Evolutionary conservation across 30 jellyfish, hydroid and myxozoan species (phyloP), one percentile per base, ranked within the genome.

Genomic region (Chrysaora quinquecirrha): DNA sequence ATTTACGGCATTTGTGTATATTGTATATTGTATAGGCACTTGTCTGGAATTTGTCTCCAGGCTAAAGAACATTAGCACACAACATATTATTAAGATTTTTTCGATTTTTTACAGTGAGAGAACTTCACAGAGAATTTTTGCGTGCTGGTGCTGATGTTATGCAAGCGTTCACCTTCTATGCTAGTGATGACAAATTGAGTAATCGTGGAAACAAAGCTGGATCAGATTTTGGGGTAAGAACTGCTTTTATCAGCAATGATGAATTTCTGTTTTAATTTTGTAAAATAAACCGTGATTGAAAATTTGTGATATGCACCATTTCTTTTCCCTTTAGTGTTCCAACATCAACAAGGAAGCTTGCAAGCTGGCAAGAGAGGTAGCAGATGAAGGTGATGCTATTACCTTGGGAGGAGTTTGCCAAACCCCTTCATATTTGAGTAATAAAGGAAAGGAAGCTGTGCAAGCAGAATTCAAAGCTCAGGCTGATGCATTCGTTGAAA

Each of bases 121-220:
- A 93, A 65, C 97, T 93, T n/a, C 98, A 93, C 52, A 82, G 97
- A 30, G 98, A 93, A 61, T 93, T 93, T 82, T 76, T 86, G 29
- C 86, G 98, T 32, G 98, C 98, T 22, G 98, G 98, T n/a, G 56
- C 98, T 1, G 95, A 86, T 83, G 97, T 93, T 31, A 86, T 93
- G 98, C 98, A 93, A 61, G 90, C 98, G 23, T 93, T 93, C 50
- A 93, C 98, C 12, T 93, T 93, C 73, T 93, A 93, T 62, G 98
- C 98, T 43, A 79, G 96, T 43, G 98, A 86, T 62, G 98, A 93
- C 48, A 91, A 91, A 58, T 34, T 91, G 52, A 95, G 88, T 49
- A 91, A 91, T 85, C 54, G 98, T 43, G 98, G 98, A 64, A 85
- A 91, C 84, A 66, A 79, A 34, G 96, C 96, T 30, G n/a, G n/a